Conservation (phyloP, 2,113 vertebrate species). For the Cisticola juncidis region DNA sequence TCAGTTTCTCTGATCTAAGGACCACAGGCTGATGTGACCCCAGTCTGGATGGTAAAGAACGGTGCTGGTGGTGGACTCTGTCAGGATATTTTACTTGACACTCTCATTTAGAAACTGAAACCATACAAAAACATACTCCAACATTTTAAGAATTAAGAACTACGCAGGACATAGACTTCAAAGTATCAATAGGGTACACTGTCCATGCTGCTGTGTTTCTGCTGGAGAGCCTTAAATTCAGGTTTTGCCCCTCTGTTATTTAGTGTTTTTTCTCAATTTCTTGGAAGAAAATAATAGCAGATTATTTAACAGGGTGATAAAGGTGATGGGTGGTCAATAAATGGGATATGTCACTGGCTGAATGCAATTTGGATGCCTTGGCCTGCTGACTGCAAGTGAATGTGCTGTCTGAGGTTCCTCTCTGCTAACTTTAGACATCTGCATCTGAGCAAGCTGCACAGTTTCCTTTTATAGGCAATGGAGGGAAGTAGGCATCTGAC, state of each 20-base stretch:
- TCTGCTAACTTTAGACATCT: conserved; percentile 21
- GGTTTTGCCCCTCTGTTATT: neutral
- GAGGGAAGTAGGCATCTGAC: neutral
- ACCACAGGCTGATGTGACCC: neutral
- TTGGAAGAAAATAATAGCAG: neutral
- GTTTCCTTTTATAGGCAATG: conserved; percentile 29
- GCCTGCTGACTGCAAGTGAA: neutral
- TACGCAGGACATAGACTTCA: neutral
- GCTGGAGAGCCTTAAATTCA: neutral
- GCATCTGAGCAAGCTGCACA: neutral
- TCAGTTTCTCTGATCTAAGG: neutral
- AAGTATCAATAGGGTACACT: neutral
- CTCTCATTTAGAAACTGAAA: neutral
- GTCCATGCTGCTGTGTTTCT: neutral
- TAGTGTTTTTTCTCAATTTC: neutral
- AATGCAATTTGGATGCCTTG: neutral
- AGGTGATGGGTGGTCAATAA: neutral
- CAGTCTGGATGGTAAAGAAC: neutral
- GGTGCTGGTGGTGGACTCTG: neutral
- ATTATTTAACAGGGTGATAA: neutral
- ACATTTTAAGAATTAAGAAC: neutral
- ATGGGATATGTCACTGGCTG: neutral
- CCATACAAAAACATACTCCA: neutral
- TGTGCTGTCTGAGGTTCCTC: neutral
- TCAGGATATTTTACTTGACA: neutral